Evolutionary conservation across 92 coral and sea anemone genomes (phyloP).

Genomic region (Scolanthus callimorphus): DNA sequence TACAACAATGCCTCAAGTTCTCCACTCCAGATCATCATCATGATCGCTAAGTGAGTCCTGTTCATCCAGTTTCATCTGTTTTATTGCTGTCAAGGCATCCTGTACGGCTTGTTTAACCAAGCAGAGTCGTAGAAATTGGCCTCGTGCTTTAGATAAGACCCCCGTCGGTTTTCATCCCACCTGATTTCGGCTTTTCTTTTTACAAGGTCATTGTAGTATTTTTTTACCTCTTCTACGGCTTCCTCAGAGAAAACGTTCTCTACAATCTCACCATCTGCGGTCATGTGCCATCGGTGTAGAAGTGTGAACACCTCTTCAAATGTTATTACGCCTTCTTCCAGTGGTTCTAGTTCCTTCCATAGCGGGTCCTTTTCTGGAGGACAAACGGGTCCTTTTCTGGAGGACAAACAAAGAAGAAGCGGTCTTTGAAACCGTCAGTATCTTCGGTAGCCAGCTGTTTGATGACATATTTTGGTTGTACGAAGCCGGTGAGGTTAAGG

Average conservation of each 20-base stretch:
- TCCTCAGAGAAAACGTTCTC: no score
- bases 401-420: constrained; percentile 12
- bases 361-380: no score
- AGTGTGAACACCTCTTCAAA: constrained; percentile 9
- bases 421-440: constrained; percentile 26
- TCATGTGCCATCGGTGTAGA: not conserved
- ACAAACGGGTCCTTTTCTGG: constrained; percentile 31
- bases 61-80: no score
- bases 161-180: no score
- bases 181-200: no score
- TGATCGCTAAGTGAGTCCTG: no score
- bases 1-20: no score
- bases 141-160: constrained; percentile 17
- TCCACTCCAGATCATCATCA: no score
- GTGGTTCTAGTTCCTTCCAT: constrained; percentile 21
- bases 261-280: no score
- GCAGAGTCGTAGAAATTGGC: constrained; percentile 18
- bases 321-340: constrained; percentile 5
- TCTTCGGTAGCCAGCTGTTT: constrained; percentile 9
- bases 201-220: no score
- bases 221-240: no score
- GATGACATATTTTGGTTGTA: constrained; percentile 8
- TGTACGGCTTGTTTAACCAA: constrained; percentile 17
- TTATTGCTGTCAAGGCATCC: constrained; percentile 13
- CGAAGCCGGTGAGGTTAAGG: constrained; percentile 1